Conservation (phyloP, 1,140 invertebrate genomes). For the Drosophila sucinea region DNA sequence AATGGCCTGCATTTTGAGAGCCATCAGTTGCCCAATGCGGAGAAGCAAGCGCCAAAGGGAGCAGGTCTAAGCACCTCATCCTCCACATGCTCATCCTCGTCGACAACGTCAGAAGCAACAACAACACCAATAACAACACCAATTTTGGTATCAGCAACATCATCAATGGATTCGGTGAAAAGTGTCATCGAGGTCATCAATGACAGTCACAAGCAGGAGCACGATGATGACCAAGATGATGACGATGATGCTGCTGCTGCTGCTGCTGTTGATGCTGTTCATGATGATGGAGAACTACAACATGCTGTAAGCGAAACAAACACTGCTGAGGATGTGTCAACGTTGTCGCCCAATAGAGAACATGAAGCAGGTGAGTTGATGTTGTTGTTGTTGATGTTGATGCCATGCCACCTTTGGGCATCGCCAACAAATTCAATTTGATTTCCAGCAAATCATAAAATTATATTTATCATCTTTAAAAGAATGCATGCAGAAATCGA, state of each 20-base stretch:
- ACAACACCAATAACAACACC: constrained; percentile 67
- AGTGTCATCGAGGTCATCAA: constrained; percentile 78
- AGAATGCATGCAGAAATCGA: no score
- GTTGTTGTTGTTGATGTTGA: not conserved
- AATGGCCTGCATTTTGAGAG: constrained; percentile 75
- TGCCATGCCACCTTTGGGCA: no score
- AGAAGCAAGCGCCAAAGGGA: constrained; percentile 19
- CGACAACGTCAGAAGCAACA: constrained; percentile 35
- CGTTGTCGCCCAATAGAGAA: constrained; percentile 62
- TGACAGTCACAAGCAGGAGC: constrained; percentile 37
- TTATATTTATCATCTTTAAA: no score
- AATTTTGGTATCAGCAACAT: constrained; percentile 76
- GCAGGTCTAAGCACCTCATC: constrained; percentile 55
- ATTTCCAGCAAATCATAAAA: no score
- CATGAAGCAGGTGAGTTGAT: constrained; percentile 70
- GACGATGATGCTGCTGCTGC: constrained; percentile 15
- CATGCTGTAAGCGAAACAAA: constrained; percentile 22
- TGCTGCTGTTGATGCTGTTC: constrained; percentile 17
- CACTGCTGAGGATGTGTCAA: constrained; percentile 57
- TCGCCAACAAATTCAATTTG: no score
- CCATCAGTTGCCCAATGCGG: constrained; percentile 72
- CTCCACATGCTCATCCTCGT: constrained; percentile 53
- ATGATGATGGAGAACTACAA: constrained; percentile 16
- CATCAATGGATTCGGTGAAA: constrained; percentile 77
- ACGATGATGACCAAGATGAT: constrained; percentile 10